Base-by-base conservation (phyloP, 2,113 vertebrate species). In the Pogonocichla stellata region DNA sequence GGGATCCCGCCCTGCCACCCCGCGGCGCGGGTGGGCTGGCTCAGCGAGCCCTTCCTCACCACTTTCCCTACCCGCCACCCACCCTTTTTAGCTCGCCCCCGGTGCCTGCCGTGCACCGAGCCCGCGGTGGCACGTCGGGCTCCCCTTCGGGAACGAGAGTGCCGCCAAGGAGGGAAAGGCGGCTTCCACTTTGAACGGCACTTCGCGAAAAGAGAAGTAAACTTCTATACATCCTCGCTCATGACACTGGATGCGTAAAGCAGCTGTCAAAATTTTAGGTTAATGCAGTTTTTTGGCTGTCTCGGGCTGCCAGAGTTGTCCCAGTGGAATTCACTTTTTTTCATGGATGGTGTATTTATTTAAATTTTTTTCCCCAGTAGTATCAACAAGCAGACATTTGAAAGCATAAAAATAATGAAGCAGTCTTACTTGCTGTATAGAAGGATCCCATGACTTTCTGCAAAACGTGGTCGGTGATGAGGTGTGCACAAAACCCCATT, bases 1-100 rank as follows among this genome's bases (percentile, higher is more conserved):
- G 77, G 84, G 84, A 50, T 93, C 84, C 85, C 84, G 50, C 95
- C 86, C 82, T 51, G 66, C 80, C 36, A 69, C 56, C 92, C 75
- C 28, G 15, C 22, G 19, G 47, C 6, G 33, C 50, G 56, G 72
- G 45, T 45, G 67, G 34, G 66, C 57, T 28, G 12, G 51, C 45
- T 25, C 77, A 26, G 88, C 29, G 22, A 91, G 83, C 42, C 28
- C 31, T 74, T 50, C 38, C 87, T 80, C 67, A 1, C 60, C 56
- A 5, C 62, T 86, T 47, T 13, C 22, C 57, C 7, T 17, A 12
- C 10, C 8, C 50, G 53, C 15, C 12, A 4, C 7, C 48, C 34
- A 17, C 36, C 17, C 11, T 29, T 3, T 9, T 25, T 10, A 38
- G 28, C 4, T 17, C 28, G 7, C 1, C 19, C 17, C 23, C 36